phyloP scores from a whole-genome alignment of 1,140 invertebrate genomes.

The Musca domestica region DNA sequence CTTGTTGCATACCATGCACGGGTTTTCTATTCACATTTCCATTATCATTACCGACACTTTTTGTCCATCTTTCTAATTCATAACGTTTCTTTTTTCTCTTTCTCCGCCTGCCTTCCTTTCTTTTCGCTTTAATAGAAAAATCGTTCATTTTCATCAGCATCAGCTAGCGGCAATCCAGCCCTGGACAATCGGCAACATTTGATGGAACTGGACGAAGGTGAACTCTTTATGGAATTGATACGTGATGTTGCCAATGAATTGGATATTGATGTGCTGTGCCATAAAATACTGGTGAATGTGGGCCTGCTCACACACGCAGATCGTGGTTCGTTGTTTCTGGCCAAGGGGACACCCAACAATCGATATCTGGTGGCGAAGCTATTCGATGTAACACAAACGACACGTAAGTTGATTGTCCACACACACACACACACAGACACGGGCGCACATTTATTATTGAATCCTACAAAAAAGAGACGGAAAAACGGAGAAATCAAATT shows the following conservation, averaged over 20 bases:
- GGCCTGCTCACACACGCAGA: slow-evolving; percentile 83
- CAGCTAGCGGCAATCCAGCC: slow-evolving; percentile 51
- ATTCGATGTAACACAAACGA: slow-evolving; percentile 87
- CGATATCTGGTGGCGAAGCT: slow-evolving; percentile 85
- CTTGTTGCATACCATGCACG: not conserved
- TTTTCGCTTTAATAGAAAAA: slow-evolving; percentile 53
- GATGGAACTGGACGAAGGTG: slow-evolving; percentile 71
- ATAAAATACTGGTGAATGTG: slow-evolving; percentile 92
- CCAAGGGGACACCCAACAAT: slow-evolving; percentile 71
- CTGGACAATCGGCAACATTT: slow-evolving; percentile 59
- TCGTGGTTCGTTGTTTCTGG: slow-evolving; percentile 82
- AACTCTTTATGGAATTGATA: slow-evolving; percentile 90
- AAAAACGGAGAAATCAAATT: not conserved
- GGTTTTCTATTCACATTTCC: not conserved
- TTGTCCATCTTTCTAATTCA: not conserved
- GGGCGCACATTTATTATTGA: not conserved
- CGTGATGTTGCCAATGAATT: slow-evolving; percentile 89
- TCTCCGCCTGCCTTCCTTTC: slow-evolving; percentile 1
- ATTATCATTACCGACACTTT: not conserved
- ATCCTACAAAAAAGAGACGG: too few relatives aligned
- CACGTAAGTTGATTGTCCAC: slow-evolving; percentile 58
- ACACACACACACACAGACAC: too few relatives aligned
- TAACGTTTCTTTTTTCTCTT: not conserved
- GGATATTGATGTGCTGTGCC: slow-evolving; percentile 88
- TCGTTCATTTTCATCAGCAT: slow-evolving; percentile 55